Percentiles rank a stretch among this genome's conserved stretches.
Conservation (phyloP, 2,113 vertebrate genomes). For the Xiphophorus hellerii region DNA sequence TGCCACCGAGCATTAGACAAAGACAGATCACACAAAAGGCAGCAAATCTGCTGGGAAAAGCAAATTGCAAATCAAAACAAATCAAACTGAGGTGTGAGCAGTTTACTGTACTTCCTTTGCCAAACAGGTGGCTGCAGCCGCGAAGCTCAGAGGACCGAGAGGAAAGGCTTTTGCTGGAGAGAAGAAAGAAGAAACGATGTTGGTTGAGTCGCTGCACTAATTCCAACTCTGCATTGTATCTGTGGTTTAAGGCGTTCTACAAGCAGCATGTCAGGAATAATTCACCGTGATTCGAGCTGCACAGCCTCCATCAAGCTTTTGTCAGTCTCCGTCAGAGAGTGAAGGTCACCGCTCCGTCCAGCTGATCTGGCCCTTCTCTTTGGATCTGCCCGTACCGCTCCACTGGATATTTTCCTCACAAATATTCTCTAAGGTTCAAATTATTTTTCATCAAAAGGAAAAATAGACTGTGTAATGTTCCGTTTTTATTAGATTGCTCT, state of each 20-base stretch:
- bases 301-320: constrained; percentile 39
- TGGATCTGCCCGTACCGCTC: constrained; percentile 2
- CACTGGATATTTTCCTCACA: neutral
- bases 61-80: constrained; percentile 72
- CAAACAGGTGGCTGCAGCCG: constrained; percentile 14
- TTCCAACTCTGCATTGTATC: constrained; percentile 22
- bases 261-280: constrained; percentile 48
- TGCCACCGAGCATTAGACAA: constrained; percentile 68
- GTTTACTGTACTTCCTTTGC: constrained; percentile 21
- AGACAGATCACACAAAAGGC: constrained; percentile 60
- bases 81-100: constrained; percentile 53
- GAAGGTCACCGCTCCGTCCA: constrained; percentile 66
- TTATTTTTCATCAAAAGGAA: neutral
- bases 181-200: neutral
- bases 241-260: constrained; percentile 22
- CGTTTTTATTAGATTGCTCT: neutral
- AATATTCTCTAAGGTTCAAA: neutral
- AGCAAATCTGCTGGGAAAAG: constrained; percentile 61
- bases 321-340: constrained; percentile 55
- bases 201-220: constrained; percentile 31
- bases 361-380: constrained; percentile 36
- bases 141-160: constrained; percentile 13
- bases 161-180: constrained; percentile 9
- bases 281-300: constrained; percentile 36
- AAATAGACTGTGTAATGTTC: neutral